These are phyloP conservation scores for Orthosia incerta DNA, from an alignment of 2,888 invertebrate genomes.

Conservation along the genomic window DNA sequence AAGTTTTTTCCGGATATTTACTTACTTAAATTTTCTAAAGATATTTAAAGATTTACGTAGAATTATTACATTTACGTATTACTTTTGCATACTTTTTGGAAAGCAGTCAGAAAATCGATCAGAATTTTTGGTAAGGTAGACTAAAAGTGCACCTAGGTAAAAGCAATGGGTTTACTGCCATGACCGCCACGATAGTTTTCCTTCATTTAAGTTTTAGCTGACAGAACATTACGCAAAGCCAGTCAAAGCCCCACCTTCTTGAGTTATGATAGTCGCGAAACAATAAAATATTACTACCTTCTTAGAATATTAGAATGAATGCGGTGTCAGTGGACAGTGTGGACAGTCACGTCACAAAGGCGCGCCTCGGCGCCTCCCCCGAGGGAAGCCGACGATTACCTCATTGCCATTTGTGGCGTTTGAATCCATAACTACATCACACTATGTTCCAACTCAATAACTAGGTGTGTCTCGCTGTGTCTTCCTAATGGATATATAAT, in stretches of 20 bases:
- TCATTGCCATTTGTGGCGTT: conserved; percentile 79
- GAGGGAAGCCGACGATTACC: conserved; percentile 83
- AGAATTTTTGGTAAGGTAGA: neutral
- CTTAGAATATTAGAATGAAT: conserved; percentile 65
- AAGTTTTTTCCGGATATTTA: conserved; percentile 35
- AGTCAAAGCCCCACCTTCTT: conserved; percentile 44
- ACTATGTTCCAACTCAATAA: conserved; percentile 65
- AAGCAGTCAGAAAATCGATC: neutral
- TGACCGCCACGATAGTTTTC: neutral
- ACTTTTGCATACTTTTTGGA: neutral
- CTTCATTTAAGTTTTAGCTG: neutral
- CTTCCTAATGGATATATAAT: conserved; percentile 45
- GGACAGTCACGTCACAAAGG: conserved; percentile 63
- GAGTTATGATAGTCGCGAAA: conserved; percentile 42
- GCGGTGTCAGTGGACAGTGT: conserved; percentile 47
- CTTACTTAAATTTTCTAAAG: conserved; percentile 41
- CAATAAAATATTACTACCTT: conserved; percentile 63
- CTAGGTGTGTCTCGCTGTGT: conserved; percentile 59
- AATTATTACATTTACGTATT: no score
- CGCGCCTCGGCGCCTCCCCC: conserved; percentile 71
- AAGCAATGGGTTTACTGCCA: neutral
- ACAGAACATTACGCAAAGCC: conserved; percentile 20
- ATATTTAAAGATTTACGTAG: conserved; percentile 18
- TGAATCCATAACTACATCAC: conserved; percentile 68
- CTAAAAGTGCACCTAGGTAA: neutral